Base-by-base conservation (phyloP, 92 coral and sea anemone genomes). In the Parazoanthus darwini region DNA sequence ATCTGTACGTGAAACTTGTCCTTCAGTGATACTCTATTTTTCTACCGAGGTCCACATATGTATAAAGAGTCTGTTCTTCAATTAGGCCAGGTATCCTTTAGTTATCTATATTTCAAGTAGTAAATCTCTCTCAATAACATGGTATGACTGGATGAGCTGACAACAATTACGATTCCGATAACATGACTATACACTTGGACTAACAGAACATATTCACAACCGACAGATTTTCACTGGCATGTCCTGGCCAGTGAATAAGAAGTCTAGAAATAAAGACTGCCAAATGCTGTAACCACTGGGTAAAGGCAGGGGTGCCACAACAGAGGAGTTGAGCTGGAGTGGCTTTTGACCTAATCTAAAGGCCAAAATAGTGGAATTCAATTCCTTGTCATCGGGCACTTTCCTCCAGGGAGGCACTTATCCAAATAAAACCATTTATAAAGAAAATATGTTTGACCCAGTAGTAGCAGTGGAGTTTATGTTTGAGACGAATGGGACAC, bases 141-240 rank as follows among this genome's bases (percentile, higher is more conserved):
- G 43, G 73, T 42, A 54, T 81, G n/a, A 37, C 73, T 8, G 35
- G 8, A 66, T 81, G 74, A 1, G 22, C 37, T 81, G 63, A 29
- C 8, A 81, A 65, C 43, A 81, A 58, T 29, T 81, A 35, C 33
- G 4, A 20, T 77, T 18, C 29, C 9, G n/a, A 42, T 77, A 74
- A 26, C 65, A 6, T 39, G 42, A 70, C 39, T 71, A 67, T 44
- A 83, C 59, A 82, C 58, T 65, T 39, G 77, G 86, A n/a, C 85
- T 8, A 82, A 66, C 66, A 23, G 79, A 8, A 9, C 86, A 29
- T 84, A 70, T 44, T 84, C 87, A 71, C 78, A 84, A 71, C 42
- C 42, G 42, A 39, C 67, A 48, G 44, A 70, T 73, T 84, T 71
- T 84, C 67, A 35, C 37, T 51, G 78, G 78, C 59, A 84, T 25